A percentile compares a stretch with the other conserved stretches of the same genome.
Conservation (phyloP, 1,140 invertebrate genomes). For the Camponotus vicinus region DNA sequence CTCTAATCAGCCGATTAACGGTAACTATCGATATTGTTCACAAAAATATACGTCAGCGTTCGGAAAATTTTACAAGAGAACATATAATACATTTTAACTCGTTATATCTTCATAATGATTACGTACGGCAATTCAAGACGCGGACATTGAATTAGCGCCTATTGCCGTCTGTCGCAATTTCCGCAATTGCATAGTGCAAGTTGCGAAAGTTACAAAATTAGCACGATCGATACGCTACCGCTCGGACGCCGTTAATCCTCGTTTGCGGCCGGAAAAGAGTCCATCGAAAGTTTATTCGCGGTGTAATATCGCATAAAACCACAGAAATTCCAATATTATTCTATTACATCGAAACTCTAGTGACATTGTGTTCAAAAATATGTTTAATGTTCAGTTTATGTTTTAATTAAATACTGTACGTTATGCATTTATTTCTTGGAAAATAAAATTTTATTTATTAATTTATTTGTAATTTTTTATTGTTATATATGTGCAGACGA, state of each 20-base stretch:
- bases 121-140: neutral
- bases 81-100: neutral
- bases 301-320: conserved; percentile 46
- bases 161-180: conserved; percentile 36
- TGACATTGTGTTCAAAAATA: neutral
- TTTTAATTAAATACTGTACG: neutral
- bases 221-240: conserved; percentile 46
- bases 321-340: conserved; percentile 33
- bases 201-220: conserved; percentile 60
- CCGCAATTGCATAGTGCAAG: conserved; percentile 51
- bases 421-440: neutral
- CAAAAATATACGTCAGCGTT: conserved; percentile 25
- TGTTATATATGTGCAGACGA: neutral
- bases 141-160: conserved; percentile 39
- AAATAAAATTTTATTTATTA: neutral
- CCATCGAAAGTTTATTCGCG: conserved; percentile 39
- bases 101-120: conserved; percentile 23
- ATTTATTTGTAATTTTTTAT: neutral
- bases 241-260: conserved; percentile 35
- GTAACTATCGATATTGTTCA: conserved; percentile 22
- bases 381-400: neutral
- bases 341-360: neutral
- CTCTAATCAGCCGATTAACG: conserved; percentile 46
- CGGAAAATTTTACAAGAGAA: conserved; percentile 12
- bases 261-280: conserved; percentile 50